Evolutionary conservation across 2,888 invertebrate genomes (phyloP).

Genomic region (Boloria selene): DNA sequence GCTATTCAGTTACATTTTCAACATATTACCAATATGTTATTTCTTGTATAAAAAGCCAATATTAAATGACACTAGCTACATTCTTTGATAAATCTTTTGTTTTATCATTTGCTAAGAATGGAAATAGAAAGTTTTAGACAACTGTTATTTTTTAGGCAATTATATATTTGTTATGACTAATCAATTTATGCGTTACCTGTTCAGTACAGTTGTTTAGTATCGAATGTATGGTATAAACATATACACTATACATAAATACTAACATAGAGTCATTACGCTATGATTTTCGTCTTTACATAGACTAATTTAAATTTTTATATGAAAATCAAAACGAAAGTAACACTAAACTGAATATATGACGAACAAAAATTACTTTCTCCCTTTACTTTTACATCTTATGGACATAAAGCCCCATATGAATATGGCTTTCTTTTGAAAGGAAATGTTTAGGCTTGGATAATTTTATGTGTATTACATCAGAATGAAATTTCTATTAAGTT

Average conservation of each 20-base stretch:
- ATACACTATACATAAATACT: too few relatives aligned
- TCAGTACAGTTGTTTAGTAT: not conserved
- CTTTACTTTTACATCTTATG: constrained; percentile 30
- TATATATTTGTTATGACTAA: too few relatives aligned
- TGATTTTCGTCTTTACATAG: not conserved
- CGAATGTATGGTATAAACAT: not conserved
- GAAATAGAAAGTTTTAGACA: too few relatives aligned
- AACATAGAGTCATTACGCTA: not conserved
- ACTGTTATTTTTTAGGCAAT: too few relatives aligned
- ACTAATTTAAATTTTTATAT: constrained; percentile 13
- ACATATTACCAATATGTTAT: too few relatives aligned
- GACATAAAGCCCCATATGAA: constrained; percentile 25
- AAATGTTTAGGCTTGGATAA: constrained; percentile 3
- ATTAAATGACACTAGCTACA: too few relatives aligned
- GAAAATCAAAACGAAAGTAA: constrained; percentile 30
- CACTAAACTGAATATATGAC: constrained; percentile 9
- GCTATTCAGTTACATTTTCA: too few relatives aligned
- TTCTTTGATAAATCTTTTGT: too few relatives aligned
- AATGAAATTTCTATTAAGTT: too few relatives aligned
- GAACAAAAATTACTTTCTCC: constrained; percentile 33
- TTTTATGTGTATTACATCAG: not conserved
- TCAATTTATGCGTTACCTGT: too few relatives aligned
- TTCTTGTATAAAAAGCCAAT: too few relatives aligned
- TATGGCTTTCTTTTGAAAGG: constrained; percentile 27
- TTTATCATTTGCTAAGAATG: too few relatives aligned